Base-by-base conservation (phyloP, 1,140 invertebrate genomes). In the Frieseomelitta varia region DNA sequence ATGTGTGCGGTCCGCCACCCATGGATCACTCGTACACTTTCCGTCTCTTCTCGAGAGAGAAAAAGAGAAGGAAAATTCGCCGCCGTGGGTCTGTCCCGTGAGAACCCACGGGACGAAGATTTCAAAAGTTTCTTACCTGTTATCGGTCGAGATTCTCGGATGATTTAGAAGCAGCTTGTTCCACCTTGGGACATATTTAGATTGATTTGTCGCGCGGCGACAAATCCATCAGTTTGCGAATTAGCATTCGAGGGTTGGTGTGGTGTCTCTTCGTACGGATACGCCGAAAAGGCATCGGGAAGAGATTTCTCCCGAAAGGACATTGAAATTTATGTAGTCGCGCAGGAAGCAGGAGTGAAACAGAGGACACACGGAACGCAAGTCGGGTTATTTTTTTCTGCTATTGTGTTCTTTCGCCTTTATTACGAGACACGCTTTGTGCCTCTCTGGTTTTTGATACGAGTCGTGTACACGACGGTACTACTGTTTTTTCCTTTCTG, bases 1-100 rank as follows among this genome's bases (percentile, higher is more conserved):
- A 90, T 84, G 83, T 81, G 88, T 88, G 53, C 53, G 84, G 86
- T 79, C 65, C 56, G 79, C 77, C 81, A 75, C 88, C 83, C 80
- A 72, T 85, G 88, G 76, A 87, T 88, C 84, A 83, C 83, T 58
- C 86, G 73, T 87, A 84, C 65, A 65, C 74, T 73, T 51, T 58
- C 21, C 39, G 8, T 47, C 39, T 47, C 39, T 47, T 47, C n/a
- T 47, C 39, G 39, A 6, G 17, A 4, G 27, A 30, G 6, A 24
- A 12, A 53, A 39, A n/a, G 11, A 24, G 19, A n/a, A n/a, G n/a
- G 78, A 84, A 86, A 71, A 85, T 53, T 74, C 61, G 76, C 56
- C 56, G 47, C 53, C 53, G 15, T 34, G 73, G n/a, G n/a, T 58
- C 39, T 17, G 51, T 67, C 84, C 76, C 87, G 73, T 61, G 83